These are phyloP conservation scores for Uromys caudimaculatus DNA, from an alignment of 2,797 vertebrate genomes.

Conservation along the genomic window DNA sequence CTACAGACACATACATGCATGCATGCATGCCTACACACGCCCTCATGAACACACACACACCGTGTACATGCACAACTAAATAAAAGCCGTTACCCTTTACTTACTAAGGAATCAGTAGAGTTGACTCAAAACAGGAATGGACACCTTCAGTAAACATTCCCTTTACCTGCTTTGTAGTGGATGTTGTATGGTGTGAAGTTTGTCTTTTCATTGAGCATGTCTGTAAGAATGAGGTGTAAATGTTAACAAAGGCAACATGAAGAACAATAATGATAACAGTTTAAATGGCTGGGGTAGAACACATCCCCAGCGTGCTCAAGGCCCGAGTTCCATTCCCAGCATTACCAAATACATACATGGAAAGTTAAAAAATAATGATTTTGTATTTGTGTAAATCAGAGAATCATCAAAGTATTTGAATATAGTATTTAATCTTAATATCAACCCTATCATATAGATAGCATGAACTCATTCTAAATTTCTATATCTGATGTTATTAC, in stretches of 20 bases:
- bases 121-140: background rate
- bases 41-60: too few relatives aligned
- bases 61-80: background rate
- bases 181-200: background rate
- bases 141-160: background rate
- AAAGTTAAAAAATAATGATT: background rate
- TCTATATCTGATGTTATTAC: background rate
- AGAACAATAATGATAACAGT: background rate
- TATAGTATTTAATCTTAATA: background rate
- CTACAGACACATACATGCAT: too few relatives aligned
- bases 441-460: background rate
- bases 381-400: background rate
- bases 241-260: background rate
- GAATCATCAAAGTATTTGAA: background rate
- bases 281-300: background rate
- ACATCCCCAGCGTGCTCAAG: background rate
- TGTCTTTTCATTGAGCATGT: background rate
- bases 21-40: background rate
- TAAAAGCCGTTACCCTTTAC: background rate
- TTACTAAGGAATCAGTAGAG: background rate
- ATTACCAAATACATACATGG: too few relatives aligned
- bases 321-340: background rate
- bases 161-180: background rate
- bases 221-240: background rate
- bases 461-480: background rate